Evolutionary conservation across 2,888 invertebrate species (phyloP), one percentile per base, ranked within the genome.

Genomic region (Ormyrus labotus): DNA sequence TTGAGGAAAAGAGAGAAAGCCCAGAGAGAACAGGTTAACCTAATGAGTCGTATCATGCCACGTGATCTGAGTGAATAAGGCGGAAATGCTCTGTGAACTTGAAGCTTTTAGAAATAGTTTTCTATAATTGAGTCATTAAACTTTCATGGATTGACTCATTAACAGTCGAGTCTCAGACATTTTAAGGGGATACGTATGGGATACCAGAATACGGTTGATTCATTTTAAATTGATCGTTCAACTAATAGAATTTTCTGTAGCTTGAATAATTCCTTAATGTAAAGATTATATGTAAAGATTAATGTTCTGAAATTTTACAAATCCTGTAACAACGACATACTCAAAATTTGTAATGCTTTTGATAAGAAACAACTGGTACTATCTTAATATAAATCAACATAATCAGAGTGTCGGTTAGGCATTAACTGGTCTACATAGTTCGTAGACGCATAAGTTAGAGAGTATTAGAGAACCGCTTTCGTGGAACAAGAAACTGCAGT

Each of bases 31-130:
- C 61, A 64, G 81, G 71, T 83, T 84, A 65, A 57, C 71, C 53
- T 83, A 82, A 84, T 84, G 84, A 80, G 83, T 82, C 80, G 78
- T 82, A 82, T 78, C 76, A 81, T 19, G 81, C 67, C 80, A 80
- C 82, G 81, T 81, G 80, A 80, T 74, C 73, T 58, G 60, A 64
- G 55, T 48, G 57, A 57, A 64, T 64, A 13, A 55, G 55, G 7
- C 19, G 13, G 13, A 65, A 70, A 53, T 13, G 13, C 19, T 75
- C 19, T 13, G 51, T 61, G 6, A 69, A 50, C 48, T 65, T 61
- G 47, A 11, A 55, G 7, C 45, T 57, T 78, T 58, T 58, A 57
- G 34, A 5, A 70, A 69, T 69, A 58, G 19, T 57, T 69, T 69
- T 57, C 45, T 69, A 69, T 57, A 69, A 57, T 69, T 48, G 60